Percentiles rank a stretch among this genome's conserved stretches.
phyloP scores from a whole-genome alignment of 2,888 invertebrate genomes.

The Microdon myrmicae region DNA sequence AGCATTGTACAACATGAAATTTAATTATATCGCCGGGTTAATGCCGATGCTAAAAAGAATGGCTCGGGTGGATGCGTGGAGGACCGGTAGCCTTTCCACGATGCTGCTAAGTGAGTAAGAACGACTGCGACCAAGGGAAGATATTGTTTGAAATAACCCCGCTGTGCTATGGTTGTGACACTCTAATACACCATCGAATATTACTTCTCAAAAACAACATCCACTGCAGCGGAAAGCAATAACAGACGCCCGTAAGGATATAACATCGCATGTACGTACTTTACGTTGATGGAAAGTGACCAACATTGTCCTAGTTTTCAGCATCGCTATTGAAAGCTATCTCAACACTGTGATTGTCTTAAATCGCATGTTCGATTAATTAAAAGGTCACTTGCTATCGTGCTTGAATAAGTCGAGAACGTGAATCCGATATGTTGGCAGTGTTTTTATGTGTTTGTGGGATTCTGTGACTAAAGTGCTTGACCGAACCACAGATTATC shows the following conservation, averaged over 20 bases:
- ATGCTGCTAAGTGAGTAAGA: neutral
- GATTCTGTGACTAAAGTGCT: neutral
- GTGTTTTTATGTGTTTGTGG: slow-evolving; percentile 10
- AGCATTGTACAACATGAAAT: slow-evolving; percentile 52
- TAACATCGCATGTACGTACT: slow-evolving; percentile 2
- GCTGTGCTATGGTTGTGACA: slow-evolving; percentile 47
- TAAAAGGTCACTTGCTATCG: slow-evolving; percentile 22
- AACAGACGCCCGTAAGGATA: slow-evolving; percentile 18
- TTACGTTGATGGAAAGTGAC: neutral
- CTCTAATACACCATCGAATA: slow-evolving; percentile 35
- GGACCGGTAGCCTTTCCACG: slow-evolving; percentile 1
- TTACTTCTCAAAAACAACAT: slow-evolving; percentile 37
- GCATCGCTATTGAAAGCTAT: slow-evolving; percentile 6
- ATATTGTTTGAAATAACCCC: slow-evolving; percentile 19
- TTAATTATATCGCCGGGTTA: slow-evolving; percentile 52
- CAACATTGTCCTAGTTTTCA: slow-evolving; percentile 43
- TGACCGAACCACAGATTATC: slow-evolving; percentile 27
- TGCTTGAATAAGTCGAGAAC: slow-evolving; percentile 4
- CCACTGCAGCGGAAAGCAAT: slow-evolving; percentile 31
- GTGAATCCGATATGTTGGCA: slow-evolving; percentile 10
- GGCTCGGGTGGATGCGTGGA: slow-evolving; percentile 28
- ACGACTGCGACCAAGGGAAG: neutral
- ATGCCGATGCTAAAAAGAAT: slow-evolving; percentile 46
- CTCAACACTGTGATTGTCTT: slow-evolving; percentile 16
- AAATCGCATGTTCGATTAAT: slow-evolving; percentile 14